These are phyloP conservation scores for Acronicta leporina DNA, from an alignment of 2,888 invertebrate species.

Conservation along the genomic window DNA sequence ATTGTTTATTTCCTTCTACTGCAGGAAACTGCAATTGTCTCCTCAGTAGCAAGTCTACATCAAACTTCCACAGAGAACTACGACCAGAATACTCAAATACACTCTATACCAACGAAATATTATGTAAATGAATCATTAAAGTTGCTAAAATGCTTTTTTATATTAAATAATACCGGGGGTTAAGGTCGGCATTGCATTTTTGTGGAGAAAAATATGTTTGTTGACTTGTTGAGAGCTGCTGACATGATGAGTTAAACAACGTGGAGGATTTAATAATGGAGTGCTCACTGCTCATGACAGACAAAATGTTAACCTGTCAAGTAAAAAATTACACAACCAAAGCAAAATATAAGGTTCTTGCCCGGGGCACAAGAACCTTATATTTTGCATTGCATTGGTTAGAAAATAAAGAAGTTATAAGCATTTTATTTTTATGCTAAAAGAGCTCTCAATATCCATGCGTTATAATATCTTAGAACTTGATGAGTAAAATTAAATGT, in stretches of 20 bases:
- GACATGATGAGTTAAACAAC: constrained; percentile 58
- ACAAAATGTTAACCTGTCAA: too few species aligned
- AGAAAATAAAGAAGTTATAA: too few species aligned
- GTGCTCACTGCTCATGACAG: too few species aligned
- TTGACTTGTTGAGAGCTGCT: constrained; percentile 59
- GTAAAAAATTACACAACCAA: too few species aligned
- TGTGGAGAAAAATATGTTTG: constrained; percentile 47
- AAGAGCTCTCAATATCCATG: too few species aligned
- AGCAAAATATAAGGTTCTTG: too few species aligned
- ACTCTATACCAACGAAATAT: constrained; percentile 53
- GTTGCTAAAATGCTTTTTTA: constrained; percentile 12
- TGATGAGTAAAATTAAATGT: too few species aligned
- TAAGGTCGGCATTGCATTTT: constrained; percentile 35
- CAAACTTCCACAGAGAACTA: constrained; percentile 18
- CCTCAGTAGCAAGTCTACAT: constrained; percentile 30
- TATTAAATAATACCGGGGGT: constrained; percentile 30
- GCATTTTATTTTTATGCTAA: too few species aligned
- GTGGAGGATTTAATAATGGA: constrained; percentile 25
- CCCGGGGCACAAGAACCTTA: too few species aligned
- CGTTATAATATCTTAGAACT: too few species aligned
- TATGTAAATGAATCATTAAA: constrained; percentile 41
- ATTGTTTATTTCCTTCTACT: not conserved
- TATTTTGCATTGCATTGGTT: too few species aligned
- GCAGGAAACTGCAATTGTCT: not conserved
- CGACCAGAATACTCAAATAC: constrained; percentile 63